phyloP scores from a whole-genome alignment of 1,140 invertebrate species.

The Polyergus mexicanus region DNA sequence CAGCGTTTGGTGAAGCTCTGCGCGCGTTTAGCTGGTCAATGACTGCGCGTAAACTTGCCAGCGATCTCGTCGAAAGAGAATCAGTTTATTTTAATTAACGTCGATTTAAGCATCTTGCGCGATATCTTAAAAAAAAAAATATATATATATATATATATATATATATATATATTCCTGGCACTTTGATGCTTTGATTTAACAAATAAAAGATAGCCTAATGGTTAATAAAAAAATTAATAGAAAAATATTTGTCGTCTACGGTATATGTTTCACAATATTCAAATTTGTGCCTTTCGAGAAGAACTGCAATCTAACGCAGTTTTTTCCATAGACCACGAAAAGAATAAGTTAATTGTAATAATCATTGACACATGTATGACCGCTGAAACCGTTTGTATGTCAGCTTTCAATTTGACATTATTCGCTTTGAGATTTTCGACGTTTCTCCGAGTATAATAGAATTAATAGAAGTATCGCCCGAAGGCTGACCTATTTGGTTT shows the following conservation, averaged over 20 bases:
- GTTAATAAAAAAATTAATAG: background rate
- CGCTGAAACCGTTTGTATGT: background rate
- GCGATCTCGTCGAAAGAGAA: background rate
- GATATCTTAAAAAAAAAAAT: too few species aligned
- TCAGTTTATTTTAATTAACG: slow-evolving; percentile 30
- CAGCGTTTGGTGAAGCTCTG: slow-evolving; percentile 51
- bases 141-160: background rate
- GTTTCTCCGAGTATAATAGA: slow-evolving; percentile 36
- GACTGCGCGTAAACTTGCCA: background rate
- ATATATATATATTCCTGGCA: background rate
- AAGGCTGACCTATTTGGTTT: slow-evolving; percentile 51
- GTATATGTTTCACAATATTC: background rate
- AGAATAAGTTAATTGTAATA: background rate
- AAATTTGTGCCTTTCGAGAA: too few species aligned
- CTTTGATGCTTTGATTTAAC: background rate
- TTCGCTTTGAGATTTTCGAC: slow-evolving; percentile 55
- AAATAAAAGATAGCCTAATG: background rate
- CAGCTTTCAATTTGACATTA: slow-evolving; percentile 29
- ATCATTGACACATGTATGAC: background rate
- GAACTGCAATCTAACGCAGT: background rate
- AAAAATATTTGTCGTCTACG: background rate
- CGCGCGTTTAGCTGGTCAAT: slow-evolving; percentile 47
- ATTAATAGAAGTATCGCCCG: slow-evolving; percentile 64
- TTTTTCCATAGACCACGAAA: background rate
- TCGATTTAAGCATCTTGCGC: background rate